These are phyloP conservation scores for Echeneis naucrates DNA, from an alignment of 2,797 vertebrate species.

Conservation along the genomic window DNA sequence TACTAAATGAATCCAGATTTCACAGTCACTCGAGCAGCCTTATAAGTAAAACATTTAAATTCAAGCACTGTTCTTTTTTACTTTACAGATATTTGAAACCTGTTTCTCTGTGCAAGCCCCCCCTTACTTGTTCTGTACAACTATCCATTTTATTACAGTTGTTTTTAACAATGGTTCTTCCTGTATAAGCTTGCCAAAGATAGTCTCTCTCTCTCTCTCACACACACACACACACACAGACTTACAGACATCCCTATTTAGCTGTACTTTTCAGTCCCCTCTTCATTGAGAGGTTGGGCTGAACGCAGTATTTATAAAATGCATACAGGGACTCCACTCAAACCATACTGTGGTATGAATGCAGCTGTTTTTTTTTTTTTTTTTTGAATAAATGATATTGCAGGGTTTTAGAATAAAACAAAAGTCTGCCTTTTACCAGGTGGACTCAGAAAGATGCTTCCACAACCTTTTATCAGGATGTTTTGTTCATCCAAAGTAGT, in stretches of 20 bases:
- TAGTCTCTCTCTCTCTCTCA: conserved; percentile 94
- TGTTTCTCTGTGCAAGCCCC: conserved; percentile 48
- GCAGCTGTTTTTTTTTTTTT: conserved; percentile 59
- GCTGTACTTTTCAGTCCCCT: conserved; percentile 93
- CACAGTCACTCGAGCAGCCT: conserved; percentile 44
- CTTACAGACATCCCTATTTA: conserved; percentile 91
- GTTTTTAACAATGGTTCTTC: conserved; percentile 94
- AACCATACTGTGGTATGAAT: conserved; percentile 73
- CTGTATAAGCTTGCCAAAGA: conserved; percentile 99
- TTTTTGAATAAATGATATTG: conserved; percentile 51
- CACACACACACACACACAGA: conserved; percentile 96
- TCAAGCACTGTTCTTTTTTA: conserved; percentile 71
- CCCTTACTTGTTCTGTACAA: conserved; percentile 86
- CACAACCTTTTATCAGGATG: conserved; percentile 56
- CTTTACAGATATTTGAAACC: conserved; percentile 72
- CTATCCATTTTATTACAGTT: conserved; percentile 88
- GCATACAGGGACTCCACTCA: conserved; percentile 70
- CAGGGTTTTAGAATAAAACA: conserved; percentile 53
- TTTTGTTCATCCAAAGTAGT: conserved; percentile 66
- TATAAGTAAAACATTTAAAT: conserved; percentile 58
- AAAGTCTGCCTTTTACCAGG: conserved; percentile 45
- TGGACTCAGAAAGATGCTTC: conserved; percentile 61
- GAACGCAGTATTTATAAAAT: conserved; percentile 65
- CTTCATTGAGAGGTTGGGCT: conserved; percentile 87
- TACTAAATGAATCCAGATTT: conserved; percentile 49